Percentiles rank a stretch among this genome's conserved stretches.
These are phyloP conservation scores for Poecilus cupreus DNA, from an alignment of 2,888 invertebrate genomes.

Conservation along the genomic window DNA sequence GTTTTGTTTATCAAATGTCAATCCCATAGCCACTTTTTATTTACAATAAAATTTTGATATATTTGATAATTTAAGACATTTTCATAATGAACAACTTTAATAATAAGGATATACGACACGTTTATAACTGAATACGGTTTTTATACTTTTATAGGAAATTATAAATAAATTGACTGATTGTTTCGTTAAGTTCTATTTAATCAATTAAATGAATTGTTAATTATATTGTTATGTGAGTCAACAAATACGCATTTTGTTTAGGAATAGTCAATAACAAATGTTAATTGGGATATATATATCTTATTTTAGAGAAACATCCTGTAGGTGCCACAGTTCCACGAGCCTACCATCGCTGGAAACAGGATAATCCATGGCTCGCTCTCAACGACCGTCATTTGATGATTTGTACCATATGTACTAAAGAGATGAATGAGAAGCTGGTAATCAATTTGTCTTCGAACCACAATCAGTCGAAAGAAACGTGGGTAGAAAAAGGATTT, in stretches of 20 bases:
- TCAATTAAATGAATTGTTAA: background rate
- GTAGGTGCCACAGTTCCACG: background rate
- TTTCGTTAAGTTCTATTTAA: background rate
- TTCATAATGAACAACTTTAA: no score
- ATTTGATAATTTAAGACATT: no score
- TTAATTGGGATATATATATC: background rate
- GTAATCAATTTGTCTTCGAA: background rate
- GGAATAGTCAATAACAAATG: background rate
- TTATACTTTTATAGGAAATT: background rate
- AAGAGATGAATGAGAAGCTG: background rate
- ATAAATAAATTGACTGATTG: constrained; percentile 12
- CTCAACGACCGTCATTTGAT: background rate
- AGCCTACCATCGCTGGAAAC: constrained; percentile 4
- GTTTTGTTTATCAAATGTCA: no score
- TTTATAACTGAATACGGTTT: background rate
- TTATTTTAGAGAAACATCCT: background rate
- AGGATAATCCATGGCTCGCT: background rate
- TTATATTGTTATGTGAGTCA: background rate
- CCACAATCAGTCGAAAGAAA: constrained; percentile 29
- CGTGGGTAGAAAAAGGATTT: constrained; percentile 59
- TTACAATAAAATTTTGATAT: no score
- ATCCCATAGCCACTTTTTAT: no score
- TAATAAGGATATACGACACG: no score
- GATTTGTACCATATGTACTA: constrained; percentile 14
- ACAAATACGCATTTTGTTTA: background rate